phyloP scores from a whole-genome alignment of 2,888 invertebrate genomes.

The Cancer borealis region DNA sequence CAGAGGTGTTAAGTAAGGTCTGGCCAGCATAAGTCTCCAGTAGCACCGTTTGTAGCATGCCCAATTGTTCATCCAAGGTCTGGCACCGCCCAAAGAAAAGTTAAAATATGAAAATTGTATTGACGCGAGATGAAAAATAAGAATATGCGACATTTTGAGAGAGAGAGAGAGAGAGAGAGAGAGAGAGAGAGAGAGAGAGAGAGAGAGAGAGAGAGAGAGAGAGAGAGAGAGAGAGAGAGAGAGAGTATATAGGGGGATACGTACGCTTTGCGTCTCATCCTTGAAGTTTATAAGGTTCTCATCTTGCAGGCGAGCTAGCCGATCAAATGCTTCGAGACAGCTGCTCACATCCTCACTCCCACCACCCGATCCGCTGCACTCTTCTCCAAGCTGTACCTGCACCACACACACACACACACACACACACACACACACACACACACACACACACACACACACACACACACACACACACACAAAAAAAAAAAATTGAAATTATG shows the following conservation, averaged over 20 bases:
- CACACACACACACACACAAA: background rate
- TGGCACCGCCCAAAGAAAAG: slow-evolving; percentile 30
- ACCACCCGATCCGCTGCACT: slow-evolving; percentile 10
- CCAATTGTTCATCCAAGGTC: slow-evolving; percentile 69
- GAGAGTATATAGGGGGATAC: background rate
- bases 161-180: slow-evolving; percentile 23
- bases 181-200: background rate
- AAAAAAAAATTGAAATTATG: background rate
- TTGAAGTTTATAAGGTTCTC: slow-evolving; percentile 58
- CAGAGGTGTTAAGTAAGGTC: slow-evolving; percentile 59
- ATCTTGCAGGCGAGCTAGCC: slow-evolving; percentile 65
- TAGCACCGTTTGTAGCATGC: slow-evolving; percentile 63
- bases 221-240: slow-evolving; percentile 45
- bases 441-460: slow-evolving; percentile 32
- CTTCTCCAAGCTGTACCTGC: slow-evolving; percentile 14
- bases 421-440: slow-evolving; percentile 20
- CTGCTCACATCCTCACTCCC: slow-evolving; percentile 59
- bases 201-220: slow-evolving; percentile 51
- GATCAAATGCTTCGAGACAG: slow-evolving; percentile 63
- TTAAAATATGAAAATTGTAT: background rate
- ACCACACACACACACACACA: background rate
- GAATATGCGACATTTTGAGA: background rate
- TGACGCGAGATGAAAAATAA: background rate
- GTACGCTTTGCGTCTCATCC: slow-evolving; percentile 58
- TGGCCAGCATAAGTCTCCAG: slow-evolving; percentile 65